A percentile compares a stretch with the other conserved stretches of the same genome.
These are phyloP conservation scores for Zygogramma bicolorata DNA, from an alignment of 2,888 invertebrate species.

Conservation along the genomic window DNA sequence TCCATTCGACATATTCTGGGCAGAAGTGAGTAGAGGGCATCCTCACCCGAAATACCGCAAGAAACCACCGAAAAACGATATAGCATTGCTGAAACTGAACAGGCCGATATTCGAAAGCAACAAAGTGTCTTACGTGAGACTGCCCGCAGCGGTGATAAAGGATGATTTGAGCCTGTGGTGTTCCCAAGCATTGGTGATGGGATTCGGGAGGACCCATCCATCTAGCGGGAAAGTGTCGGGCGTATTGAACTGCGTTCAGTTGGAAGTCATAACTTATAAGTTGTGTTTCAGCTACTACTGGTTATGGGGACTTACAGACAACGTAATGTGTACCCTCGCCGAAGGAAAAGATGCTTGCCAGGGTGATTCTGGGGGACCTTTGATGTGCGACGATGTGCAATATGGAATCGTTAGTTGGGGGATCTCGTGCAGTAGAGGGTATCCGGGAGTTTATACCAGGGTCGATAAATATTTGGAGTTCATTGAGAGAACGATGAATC, in stretches of 20 bases:
- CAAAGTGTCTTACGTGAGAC: not conserved
- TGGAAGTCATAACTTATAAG: not conserved
- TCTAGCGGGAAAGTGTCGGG: not conserved
- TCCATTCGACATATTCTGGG: not conserved
- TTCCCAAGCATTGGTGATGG: not conserved
- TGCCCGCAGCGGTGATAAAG: not conserved
- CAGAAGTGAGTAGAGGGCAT: not conserved
- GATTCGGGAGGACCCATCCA: not conserved
- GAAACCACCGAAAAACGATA: not conserved
- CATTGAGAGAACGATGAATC: constrained; percentile 1
- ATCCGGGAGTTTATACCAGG: constrained; percentile 32
- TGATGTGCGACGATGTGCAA: constrained; percentile 26
- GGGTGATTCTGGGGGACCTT: constrained; percentile 36
- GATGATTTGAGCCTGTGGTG: not conserved
- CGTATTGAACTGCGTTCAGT: not conserved
- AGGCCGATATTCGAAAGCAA: not conserved
- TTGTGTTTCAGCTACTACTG: not conserved
- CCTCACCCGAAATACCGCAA: not conserved
- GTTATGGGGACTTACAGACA: not conserved
- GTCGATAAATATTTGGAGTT: constrained; percentile 27
- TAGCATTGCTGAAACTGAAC: not conserved
- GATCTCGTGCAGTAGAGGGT: constrained; percentile 15
- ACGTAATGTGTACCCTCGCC: constrained; percentile 23
- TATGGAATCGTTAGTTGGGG: constrained; percentile 35
- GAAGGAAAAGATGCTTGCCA: constrained; percentile 28